Evolutionary conservation across 2,888 invertebrate species (phyloP).

Genomic region (Ypsolopha sequella): DNA sequence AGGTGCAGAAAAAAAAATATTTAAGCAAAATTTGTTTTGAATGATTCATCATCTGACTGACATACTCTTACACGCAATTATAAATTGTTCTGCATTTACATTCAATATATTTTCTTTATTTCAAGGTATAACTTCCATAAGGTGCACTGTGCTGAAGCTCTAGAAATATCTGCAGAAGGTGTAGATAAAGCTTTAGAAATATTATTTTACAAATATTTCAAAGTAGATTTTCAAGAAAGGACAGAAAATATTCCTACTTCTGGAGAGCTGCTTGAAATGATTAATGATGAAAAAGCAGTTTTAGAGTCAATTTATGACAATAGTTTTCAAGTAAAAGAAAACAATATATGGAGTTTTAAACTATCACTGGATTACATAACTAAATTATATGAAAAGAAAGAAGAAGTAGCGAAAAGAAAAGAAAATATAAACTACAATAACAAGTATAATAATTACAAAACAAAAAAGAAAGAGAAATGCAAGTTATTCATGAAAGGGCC

Average conservation of each 20-base stretch:
- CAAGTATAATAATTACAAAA: constrained; percentile 40
- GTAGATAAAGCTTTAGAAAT: constrained; percentile 80
- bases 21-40: too few relatives aligned
- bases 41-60: too few relatives aligned
- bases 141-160: constrained; percentile 80
- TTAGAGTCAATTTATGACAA: constrained; percentile 83
- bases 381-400: constrained; percentile 64
- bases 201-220: constrained; percentile 79
- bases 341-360: constrained; percentile 79
- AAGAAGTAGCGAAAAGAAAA: constrained; percentile 50
- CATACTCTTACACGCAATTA: too few relatives aligned
- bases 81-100: too few relatives aligned
- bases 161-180: constrained; percentile 74
- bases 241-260: constrained; percentile 51
- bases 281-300: constrained; percentile 79
- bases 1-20: too few relatives aligned
- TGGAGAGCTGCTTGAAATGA: constrained; percentile 73
- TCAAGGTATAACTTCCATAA: constrained; percentile 81
- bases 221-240: constrained; percentile 43
- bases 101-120: constrained; percentile 12
- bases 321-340: constrained; percentile 76
- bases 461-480: constrained; percentile 71
- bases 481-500: constrained; percentile 74
- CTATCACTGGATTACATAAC: constrained; percentile 77
- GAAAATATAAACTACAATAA: constrained; percentile 41